These are phyloP conservation scores for Orthosia cruda DNA, from an alignment of 2,888 invertebrate species.

Conservation along the genomic window DNA sequence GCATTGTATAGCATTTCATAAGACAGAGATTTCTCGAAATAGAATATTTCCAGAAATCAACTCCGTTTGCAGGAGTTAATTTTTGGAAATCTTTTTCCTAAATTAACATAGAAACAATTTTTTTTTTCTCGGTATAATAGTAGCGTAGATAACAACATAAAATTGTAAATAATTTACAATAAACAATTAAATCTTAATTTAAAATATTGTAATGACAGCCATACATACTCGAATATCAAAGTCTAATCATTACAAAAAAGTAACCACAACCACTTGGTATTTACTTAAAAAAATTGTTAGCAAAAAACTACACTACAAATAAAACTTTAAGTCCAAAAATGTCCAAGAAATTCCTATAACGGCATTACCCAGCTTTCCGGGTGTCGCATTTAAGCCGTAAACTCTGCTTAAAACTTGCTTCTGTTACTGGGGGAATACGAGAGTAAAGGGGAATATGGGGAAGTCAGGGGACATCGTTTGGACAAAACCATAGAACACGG, in stretches of 20 bases:
- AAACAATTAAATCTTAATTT: neutral
- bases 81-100: no score
- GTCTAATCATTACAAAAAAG: neutral
- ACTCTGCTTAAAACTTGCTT: constrained; percentile 63
- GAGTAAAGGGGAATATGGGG: constrained; percentile 3
- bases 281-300: neutral
- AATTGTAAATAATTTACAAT: neutral
- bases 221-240: neutral
- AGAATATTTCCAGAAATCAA: neutral
- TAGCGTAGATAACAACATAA: neutral
- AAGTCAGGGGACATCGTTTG: constrained; percentile 27
- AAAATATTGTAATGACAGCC: neutral
- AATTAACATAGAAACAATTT: no score
- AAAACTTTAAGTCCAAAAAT: constrained; percentile 48
- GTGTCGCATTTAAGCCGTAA: constrained; percentile 56
- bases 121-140: no score
- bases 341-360: constrained; percentile 42
- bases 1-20: no score
- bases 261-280: neutral
- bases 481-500: constrained; percentile 25
- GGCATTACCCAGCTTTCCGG: constrained; percentile 34
- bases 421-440: constrained; percentile 34
- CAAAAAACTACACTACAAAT: constrained; percentile 21
- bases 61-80: no score
- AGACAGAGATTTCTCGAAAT: neutral